Base-by-base conservation (phyloP, 2,797 vertebrate species). In the Hippoglossus hippoglossus region DNA sequence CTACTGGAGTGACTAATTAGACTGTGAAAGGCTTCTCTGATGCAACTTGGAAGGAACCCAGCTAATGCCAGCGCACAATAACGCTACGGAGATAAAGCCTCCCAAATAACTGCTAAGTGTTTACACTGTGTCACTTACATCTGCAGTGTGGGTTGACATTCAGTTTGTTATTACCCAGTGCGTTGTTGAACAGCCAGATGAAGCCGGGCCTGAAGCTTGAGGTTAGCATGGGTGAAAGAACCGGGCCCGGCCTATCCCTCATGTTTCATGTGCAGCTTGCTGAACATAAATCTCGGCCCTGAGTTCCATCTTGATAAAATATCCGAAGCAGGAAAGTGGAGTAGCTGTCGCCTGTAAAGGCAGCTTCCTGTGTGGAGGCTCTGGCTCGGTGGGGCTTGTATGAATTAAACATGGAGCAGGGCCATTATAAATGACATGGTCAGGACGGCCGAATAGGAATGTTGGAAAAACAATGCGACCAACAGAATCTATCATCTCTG, bases 341-440 rank as follows among this genome's bases (percentile, higher is more conserved):
- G 68, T 69, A 62, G 57, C 73, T 68, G 72, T 82, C 68, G 85
- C 77, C 77, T 82, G 71, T 75, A 61, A 77, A 77, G 84, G 64
- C 65, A 59, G 77, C 82, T 89, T 91, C 87, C 87, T 88, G 81
- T 67, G 72, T 53, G 82, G 65, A 84, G 85, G 62, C 73, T 61
- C 9, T 46, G 36, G 26, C 67, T 81, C 75, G 61, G 73, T 61
- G 10, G 72, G 75, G 71, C 68, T 67, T 72, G 80, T 76, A 87
- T 84, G 87, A 91, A 91, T 91, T 89, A 86, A 88, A 86, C 79
- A 89, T 83, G 79, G 87, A 81, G 47, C 25, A 18, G 62, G 62
- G 83, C 81, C 85, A 80, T 87, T 82, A 87, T 82, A 88, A 89
- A 92, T 87, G 88, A 90, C 84, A 79, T 77, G 78, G 82, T 89